Evolutionary conservation across 2,797 vertebrate genomes (phyloP).

Genomic region (Danio aesculapii): DNA sequence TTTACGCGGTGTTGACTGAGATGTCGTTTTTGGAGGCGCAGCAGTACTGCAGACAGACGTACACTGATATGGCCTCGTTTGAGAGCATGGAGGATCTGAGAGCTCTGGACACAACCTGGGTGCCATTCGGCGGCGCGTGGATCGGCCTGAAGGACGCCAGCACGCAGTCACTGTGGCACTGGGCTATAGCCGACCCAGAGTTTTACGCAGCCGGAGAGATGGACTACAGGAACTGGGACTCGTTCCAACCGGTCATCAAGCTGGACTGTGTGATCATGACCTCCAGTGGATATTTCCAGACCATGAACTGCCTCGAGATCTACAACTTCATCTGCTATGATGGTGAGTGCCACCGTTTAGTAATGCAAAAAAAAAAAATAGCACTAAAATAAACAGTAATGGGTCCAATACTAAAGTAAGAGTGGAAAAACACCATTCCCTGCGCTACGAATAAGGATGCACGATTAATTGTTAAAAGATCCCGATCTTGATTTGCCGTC

Average conservation of each 20-base stretch:
- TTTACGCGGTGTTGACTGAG: not conserved
- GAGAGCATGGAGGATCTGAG: not conserved
- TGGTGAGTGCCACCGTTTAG: not conserved
- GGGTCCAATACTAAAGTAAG: no score
- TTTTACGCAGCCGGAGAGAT: not conserved
- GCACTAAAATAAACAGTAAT: no score
- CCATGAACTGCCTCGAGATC: not conserved
- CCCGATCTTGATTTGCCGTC: no score
- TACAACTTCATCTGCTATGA: constrained; percentile 1
- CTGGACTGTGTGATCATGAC: constrained; percentile 6
- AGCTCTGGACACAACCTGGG: not conserved
- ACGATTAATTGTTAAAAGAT: no score
- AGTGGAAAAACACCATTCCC: no score
- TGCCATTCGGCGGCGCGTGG: rapidly evolving
- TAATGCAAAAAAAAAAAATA: no score
- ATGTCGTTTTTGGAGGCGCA: not conserved
- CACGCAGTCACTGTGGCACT: not conserved
- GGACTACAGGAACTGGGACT: not conserved
- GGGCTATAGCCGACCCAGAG: not conserved
- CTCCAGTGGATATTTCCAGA: not conserved
- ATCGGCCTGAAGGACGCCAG: not conserved
- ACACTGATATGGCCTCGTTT: not conserved
- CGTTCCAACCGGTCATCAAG: not conserved
- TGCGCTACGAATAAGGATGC: no score
- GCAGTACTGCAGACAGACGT: not conserved